Base-by-base conservation (phyloP, 2,888 invertebrate genomes). In the Troides oblongomaculatus region DNA sequence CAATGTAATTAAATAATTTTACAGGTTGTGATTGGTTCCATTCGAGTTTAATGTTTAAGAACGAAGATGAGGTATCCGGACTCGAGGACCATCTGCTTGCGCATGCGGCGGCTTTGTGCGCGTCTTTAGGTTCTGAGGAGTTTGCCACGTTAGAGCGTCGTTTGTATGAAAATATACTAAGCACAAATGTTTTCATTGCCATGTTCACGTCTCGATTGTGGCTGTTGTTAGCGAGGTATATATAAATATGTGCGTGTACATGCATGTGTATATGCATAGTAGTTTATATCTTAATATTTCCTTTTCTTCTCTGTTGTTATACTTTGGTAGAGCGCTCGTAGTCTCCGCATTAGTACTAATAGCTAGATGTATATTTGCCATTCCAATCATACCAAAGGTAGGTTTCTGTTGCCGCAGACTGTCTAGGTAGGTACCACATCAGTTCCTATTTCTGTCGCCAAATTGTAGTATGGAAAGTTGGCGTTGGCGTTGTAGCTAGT, bases 191-290 rank as follows among this genome's bases (percentile, higher is more conserved):
- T 66, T 77, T 75, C 53, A 75, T 74, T n/a, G 89, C 87, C 0
- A 62, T 89, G 71, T 91, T 92, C 73, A 83, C 87, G 5, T 77
- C 82, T 0, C 84, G 87, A 73, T 71, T 92, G 21, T 92, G 90
- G 90, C 69, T 78, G n/a, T 67, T 85, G 1, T 72, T 91, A 65
- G 80, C 86, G 7, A 85, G 86, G 92, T 91, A 75, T 74, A 75
- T 63, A 60, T 62, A 62, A 46, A 50, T 36, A 18, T 25, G 23
- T 18, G 43, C 14, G 6, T 23, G 67, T 86, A 39, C 1, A 43
- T 43, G 8, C 1, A 12, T 43, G 12, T 43, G 12, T 12, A 8
- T 43, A 43, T 43, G 12, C 2, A 12, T 43, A 12, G 8, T 12
- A 43, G 43, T 12, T 43, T 43, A 43, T 30, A 30, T 30, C 5